Conservation (phyloP, 2,797 vertebrate genomes). For the Brotula barbata region DNA sequence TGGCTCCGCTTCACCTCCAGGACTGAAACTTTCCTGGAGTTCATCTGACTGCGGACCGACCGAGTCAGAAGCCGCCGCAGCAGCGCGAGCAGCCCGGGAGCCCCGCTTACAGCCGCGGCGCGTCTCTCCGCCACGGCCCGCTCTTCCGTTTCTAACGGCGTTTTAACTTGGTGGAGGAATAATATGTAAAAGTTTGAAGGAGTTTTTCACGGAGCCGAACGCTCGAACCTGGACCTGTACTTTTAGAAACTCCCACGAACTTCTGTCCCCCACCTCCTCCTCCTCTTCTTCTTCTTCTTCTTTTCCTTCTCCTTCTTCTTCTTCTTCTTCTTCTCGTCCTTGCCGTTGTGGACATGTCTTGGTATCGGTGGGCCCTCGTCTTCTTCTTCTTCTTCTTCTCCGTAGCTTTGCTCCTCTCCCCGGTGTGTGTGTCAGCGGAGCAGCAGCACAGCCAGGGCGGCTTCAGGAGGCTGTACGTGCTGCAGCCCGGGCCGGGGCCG, state of each 20-base stretch:
- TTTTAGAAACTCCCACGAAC: neutral
- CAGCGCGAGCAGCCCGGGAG: slow-evolving; percentile 28
- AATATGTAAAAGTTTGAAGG: slow-evolving; percentile 50
- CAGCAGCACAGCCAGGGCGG: slow-evolving; percentile 71
- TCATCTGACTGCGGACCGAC: slow-evolving; percentile 50
- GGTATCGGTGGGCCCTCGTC: slow-evolving; percentile 79
- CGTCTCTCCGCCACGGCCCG: slow-evolving; percentile 9
- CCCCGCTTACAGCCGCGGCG: neutral
- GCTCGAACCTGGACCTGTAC: neutral
- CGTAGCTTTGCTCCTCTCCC: slow-evolving; percentile 69
- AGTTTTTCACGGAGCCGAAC: slow-evolving; percentile 28
- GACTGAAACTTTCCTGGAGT: slow-evolving; percentile 79
- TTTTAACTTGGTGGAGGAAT: slow-evolving; percentile 39
- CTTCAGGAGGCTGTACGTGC: slow-evolving; percentile 82
- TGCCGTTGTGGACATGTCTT: slow-evolving; percentile 73
- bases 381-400: slow-evolving; percentile 79
- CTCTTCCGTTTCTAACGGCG: neutral
- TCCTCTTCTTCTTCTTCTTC: slow-evolving; percentile 41
- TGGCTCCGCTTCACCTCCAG: slow-evolving; percentile 74
- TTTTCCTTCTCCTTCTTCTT: slow-evolving; percentile 75
- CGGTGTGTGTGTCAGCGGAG: slow-evolving; percentile 73
- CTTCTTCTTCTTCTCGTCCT: slow-evolving; percentile 62
- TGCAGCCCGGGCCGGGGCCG: slow-evolving; percentile 79
- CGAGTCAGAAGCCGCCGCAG: slow-evolving; percentile 25
- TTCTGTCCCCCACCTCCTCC: slow-evolving; percentile 46